Evolutionary conservation across 2,888 invertebrate species (phyloP), one percentile per base, ranked within the genome.

Genomic region (Ectobius pallidus): DNA sequence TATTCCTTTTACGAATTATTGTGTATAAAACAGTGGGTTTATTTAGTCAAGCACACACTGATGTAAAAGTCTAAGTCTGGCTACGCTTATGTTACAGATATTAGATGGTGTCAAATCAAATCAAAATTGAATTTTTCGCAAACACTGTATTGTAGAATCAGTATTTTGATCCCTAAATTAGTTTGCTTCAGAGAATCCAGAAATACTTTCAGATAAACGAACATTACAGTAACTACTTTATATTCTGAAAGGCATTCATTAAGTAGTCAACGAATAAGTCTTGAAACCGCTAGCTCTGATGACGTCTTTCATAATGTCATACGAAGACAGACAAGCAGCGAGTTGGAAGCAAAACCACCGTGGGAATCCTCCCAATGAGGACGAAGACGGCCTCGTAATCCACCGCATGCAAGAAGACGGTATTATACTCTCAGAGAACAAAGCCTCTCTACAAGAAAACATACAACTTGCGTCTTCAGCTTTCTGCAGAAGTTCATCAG

Each of bases 321-420:
- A 58, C n/a, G 16, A 30, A 58, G 16, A 14, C 2, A 30, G 27
- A n/a, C 30, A 30, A 55, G 55, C 30, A 58, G 30, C 58, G 25
- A 6, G 34, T 58, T 14, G 58, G 27, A 58, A n/a, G 30, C 58
- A 58, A 46, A 65, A 65, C 65, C 65, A 44, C 65, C 65, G 65
- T 65, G 65, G 65, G 65, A 65, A 65, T 32, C 32, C 32, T n/a
- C 58, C 14, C n/a, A 58, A n/a, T 32, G n/a, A 46, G 32, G n/a
- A 16, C 32, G 0, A 58, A 14, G 30, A 32, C 16, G 14, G 16
- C 4, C 16, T 18, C n/a, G 14, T 58, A 58, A 58, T 58, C 58
- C 58, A 32, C n/a, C 30, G 27, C 58, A 58, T 30, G 3, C 30
- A 30, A 52, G 49, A 49, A 55, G 58, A 32, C n/a, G 58, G 16